A percentile compares a stretch with the other conserved stretches of the same genome.
phyloP scores from a whole-genome alignment of 2,113 vertebrate genomes.

The Cairina moschata region DNA sequence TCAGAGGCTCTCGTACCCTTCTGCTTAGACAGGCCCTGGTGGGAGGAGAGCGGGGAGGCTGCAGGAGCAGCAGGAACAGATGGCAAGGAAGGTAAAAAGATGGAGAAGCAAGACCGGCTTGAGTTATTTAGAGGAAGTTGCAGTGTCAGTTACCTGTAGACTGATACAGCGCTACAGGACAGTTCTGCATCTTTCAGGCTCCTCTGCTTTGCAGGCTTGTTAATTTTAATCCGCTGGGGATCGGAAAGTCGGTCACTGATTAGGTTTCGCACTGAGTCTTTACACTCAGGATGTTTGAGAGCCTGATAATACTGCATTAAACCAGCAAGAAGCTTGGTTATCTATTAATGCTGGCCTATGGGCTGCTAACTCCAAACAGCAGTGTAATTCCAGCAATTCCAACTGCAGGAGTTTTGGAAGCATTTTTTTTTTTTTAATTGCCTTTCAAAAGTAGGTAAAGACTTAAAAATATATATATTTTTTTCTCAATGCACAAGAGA shows the following conservation, averaged over 20 bases:
- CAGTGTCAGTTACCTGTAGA: conserved; percentile 74
- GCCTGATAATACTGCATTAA: background rate
- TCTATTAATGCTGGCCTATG: fast-evolving
- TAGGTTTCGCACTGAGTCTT: background rate
- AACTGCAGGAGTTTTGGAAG: background rate
- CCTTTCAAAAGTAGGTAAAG: background rate
- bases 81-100: conserved; percentile 79
- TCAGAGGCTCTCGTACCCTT: conserved; percentile 82
- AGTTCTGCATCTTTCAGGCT: background rate
- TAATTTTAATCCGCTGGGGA: background rate
- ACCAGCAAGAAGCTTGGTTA: fast-evolving
- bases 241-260: fast-evolving
- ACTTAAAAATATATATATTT: background rate
- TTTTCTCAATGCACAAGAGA: background rate
- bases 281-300: background rate
- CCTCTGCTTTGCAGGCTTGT: background rate
- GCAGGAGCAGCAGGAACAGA: conserved; percentile 86
- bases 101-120: conserved; percentile 66
- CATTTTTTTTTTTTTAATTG: background rate
- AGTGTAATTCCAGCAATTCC: background rate
- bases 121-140: conserved; percentile 60
- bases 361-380: background rate
- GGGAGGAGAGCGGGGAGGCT: conserved; percentile 78
- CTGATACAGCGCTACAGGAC: conserved; percentile 42
- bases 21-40: conserved; percentile 85